phyloP scores from a whole-genome alignment of 2,113 vertebrate species.

The Alectura lathami region DNA sequence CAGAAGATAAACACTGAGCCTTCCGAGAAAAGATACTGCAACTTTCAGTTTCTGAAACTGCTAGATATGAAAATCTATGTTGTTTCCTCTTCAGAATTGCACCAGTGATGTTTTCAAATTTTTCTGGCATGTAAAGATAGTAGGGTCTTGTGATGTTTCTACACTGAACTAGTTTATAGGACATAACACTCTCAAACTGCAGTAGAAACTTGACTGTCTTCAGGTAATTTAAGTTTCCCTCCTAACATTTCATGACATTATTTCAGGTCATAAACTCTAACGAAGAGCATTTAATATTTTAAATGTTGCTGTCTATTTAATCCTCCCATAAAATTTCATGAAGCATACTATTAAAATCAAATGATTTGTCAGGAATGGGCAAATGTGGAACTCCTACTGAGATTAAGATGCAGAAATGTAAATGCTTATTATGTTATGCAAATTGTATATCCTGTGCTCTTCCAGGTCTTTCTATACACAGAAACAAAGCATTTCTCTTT shows the following conservation, averaged over 20 bases:
- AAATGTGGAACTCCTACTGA: background rate
- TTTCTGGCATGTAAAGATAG: background rate
- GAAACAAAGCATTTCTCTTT: background rate
- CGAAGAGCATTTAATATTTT: slow-evolving; percentile 8
- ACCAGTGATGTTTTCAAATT: background rate
- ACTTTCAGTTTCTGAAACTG: background rate
- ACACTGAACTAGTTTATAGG: background rate
- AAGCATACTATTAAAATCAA: slow-evolving; percentile 12
- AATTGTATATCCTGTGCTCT: background rate
- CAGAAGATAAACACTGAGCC: background rate
- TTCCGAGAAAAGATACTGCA: background rate
- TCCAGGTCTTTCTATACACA: background rate
- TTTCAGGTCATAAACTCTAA: slow-evolving; percentile 1
- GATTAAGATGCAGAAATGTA: background rate
- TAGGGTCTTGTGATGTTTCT: background rate
- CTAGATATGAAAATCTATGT: background rate
- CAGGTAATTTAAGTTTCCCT: slow-evolving; percentile 9
- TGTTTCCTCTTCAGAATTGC: background rate
- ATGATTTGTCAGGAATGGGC: background rate
- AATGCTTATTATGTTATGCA: background rate
- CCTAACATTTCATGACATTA: background rate
- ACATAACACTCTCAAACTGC: background rate
- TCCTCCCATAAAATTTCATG: slow-evolving; percentile 6
- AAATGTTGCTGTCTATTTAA: background rate
- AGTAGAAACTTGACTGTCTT: background rate